Evolutionary conservation across 2,888 invertebrate genomes (phyloP).

Genomic region (Slavum lentiscoides): DNA sequence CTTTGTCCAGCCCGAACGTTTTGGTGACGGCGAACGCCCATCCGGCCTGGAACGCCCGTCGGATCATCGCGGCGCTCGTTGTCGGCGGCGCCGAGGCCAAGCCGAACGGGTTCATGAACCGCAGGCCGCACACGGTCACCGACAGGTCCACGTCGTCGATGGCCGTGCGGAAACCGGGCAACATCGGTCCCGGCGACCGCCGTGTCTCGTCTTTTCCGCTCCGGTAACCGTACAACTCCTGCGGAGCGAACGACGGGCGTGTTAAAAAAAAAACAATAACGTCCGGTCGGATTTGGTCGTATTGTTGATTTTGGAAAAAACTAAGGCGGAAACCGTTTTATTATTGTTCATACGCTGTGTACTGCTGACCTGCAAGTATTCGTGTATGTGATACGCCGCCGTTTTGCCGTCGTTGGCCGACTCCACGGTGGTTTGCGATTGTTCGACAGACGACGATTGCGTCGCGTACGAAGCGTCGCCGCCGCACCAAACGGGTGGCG

Average conservation of each 20-base stretch:
- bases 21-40: slow-evolving; percentile 99
- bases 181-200: slow-evolving; percentile 58
- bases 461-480: slow-evolving; percentile 94
- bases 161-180: slow-evolving; percentile 90
- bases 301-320: too few species aligned
- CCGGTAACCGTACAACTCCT: slow-evolving; percentile 63
- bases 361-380: slow-evolving; percentile 75
- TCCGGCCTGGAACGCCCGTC: slow-evolving; percentile 91
- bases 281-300: too few species aligned
- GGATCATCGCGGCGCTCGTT: slow-evolving; percentile 91
- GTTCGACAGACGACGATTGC: slow-evolving; percentile 85
- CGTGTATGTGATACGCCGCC: slow-evolving; percentile 94
- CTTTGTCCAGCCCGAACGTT: slow-evolving; percentile 93
- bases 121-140: slow-evolving; percentile 88
- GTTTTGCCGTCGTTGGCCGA: slow-evolving; percentile 98
- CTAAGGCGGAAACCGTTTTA: too few species aligned
- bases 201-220: slow-evolving; percentile 65
- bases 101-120: slow-evolving; percentile 95
- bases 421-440: slow-evolving; percentile 96
- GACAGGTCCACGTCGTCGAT: slow-evolving; percentile 94
- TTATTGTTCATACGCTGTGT: too few species aligned
- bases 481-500: slow-evolving; percentile 76
- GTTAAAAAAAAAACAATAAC: too few species aligned
- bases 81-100: slow-evolving; percentile 96
- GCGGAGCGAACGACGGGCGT: slow-evolving; percentile 36